A percentile compares a stretch with the other conserved stretches of the same genome.
Conservation (phyloP, 2,797 vertebrate species). For the Poecilia velifera region DNA sequence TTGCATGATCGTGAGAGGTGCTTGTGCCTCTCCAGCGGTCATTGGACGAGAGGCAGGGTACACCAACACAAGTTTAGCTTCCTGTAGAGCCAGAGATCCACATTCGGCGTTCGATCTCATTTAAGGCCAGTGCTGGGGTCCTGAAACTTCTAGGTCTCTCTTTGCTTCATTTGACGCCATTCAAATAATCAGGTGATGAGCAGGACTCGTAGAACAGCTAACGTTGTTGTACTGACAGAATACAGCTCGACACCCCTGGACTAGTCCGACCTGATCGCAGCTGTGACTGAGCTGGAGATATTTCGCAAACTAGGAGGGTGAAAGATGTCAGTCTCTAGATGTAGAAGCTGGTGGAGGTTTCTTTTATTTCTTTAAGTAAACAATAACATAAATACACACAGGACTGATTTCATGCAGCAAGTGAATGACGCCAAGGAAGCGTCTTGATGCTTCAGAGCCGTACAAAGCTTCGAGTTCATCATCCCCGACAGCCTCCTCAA, state of each 20-base stretch:
- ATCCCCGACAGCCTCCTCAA: conserved; percentile 58
- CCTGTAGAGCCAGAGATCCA: no score
- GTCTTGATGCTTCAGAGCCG: conserved; percentile 29
- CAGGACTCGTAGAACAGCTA: background rate
- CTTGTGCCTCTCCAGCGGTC: no score
- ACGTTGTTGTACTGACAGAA: background rate
- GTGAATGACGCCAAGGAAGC: conserved; percentile 16
- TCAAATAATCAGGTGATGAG: background rate
- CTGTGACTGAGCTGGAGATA: background rate
- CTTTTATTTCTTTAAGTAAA: background rate
- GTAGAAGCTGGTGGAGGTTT: background rate
- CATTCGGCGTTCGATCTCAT: no score
- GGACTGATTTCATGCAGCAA: conserved; percentile 6
- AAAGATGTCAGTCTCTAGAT: background rate
- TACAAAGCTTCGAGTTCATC: conserved; percentile 59
- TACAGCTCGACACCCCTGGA: background rate
- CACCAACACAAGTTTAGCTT: no score
- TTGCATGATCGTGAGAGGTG: no score
- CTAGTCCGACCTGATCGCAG: background rate
- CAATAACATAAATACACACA: background rate
- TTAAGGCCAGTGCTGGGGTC: background rate
- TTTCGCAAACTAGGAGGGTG: background rate
- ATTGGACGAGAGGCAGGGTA: no score
- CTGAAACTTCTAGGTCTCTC: background rate
- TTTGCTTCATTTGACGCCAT: background rate